These are phyloP conservation scores for Equus quagga DNA, from an alignment of 2,113 vertebrate species.

Conservation along the genomic window DNA sequence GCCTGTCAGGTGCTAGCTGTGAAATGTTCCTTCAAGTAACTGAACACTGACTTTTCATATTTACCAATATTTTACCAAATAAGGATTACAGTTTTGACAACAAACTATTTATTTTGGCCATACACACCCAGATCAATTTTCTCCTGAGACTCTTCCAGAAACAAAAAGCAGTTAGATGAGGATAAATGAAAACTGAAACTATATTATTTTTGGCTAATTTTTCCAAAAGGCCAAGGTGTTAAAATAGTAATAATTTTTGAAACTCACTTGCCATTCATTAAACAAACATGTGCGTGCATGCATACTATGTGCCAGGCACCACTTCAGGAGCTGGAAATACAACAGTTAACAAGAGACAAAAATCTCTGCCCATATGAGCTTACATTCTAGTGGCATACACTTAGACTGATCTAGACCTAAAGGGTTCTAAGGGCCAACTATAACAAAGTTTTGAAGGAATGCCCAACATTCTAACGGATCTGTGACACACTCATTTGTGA, in stretches of 20 bases:
- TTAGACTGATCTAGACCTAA: neutral
- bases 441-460: neutral
- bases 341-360: neutral
- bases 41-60: neutral
- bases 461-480: neutral
- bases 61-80: conserved; percentile 24
- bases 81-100: neutral
- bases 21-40: conserved; percentile 1
- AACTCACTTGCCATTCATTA: neutral
- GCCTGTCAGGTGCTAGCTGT: neutral
- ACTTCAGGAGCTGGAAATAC: neutral
- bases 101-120: neutral
- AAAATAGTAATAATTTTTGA: neutral
- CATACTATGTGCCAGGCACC: neutral
- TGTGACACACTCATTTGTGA: neutral
- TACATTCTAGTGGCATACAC: neutral
- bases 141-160: neutral
- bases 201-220: neutral
- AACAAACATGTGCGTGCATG: neutral
- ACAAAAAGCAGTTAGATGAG: neutral
- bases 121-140: neutral
- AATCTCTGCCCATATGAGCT: neutral
- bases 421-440: neutral
- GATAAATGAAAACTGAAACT: neutral
- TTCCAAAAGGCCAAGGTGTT: neutral